These are phyloP conservation scores for Medauroidea extradentata DNA, from an alignment of 1,140 invertebrate genomes.

Conservation along the genomic window DNA sequence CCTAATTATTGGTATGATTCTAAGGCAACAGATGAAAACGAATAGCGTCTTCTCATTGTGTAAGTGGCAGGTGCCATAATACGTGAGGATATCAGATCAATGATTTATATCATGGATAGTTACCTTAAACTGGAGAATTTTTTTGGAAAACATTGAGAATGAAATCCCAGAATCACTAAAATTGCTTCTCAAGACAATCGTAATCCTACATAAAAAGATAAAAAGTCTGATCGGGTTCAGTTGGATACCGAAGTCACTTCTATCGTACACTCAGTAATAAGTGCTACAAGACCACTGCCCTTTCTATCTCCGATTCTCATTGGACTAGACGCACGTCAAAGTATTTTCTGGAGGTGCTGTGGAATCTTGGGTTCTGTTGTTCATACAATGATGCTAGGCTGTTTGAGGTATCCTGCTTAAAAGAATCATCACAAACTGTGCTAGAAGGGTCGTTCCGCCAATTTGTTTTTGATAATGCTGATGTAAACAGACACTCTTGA, in stretches of 20 bases:
- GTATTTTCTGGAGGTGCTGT: constrained; percentile 20
- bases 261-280: constrained; percentile 39
- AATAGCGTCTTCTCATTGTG: too few relatives aligned
- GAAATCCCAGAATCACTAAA: too few relatives aligned
- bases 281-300: constrained; percentile 31
- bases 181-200: too few relatives aligned
- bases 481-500: constrained; percentile 30
- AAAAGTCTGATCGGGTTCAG: too few relatives aligned
- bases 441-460: constrained; percentile 23
- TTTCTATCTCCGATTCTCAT: constrained; percentile 31
- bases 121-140: too few relatives aligned
- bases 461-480: constrained; percentile 33
- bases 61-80: too few relatives aligned
- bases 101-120: too few relatives aligned
- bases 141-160: too few relatives aligned
- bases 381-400: constrained; percentile 20
- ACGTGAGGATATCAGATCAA: too few relatives aligned
- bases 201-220: too few relatives aligned
- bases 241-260: constrained; percentile 1
- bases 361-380: constrained; percentile 24
- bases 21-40: too few relatives aligned
- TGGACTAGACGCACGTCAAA: constrained; percentile 20
- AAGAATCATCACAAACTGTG: constrained; percentile 16
- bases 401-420: constrained; percentile 22
- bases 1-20: too few relatives aligned